Evolutionary conservation across 2,797 vertebrate genomes (phyloP), one percentile per base, ranked within the genome.

Genomic region (Anas bahamensis): DNA sequence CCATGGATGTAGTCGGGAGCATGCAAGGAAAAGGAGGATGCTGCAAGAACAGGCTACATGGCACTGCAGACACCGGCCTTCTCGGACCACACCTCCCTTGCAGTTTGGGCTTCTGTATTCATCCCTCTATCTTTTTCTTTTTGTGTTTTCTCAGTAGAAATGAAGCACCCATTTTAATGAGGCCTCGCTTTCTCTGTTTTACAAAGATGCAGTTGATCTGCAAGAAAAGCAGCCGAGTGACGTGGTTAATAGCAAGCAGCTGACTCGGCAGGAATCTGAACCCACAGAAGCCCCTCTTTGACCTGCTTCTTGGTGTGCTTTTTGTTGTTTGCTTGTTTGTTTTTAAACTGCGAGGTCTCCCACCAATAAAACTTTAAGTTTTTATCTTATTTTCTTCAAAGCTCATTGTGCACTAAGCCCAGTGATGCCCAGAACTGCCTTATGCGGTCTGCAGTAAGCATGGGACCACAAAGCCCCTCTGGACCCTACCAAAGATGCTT

Each of bases 191-290:
- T 82, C 76, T 56, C 57, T 55, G 44, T 28, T 31, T 88, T 86
- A 91, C 74, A 93, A 92, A 86, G 89, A 92, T 86, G 85, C 10
- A 82, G 93, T 28, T 79, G 73, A 92, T 85, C 50, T 68, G 75
- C 35, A 64, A 76, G 78, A 81, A 86, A 84, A 82, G 73, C 77
- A 87, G 90, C 68, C 2, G 6, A 83, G 31, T 64, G 70, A 78
- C 0, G 1, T 3, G 3, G 66, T 90, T 81, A 71, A 85, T 3
- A 80, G 86, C 52, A 55, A 90, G 84, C 70, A 89, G 80, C 87
- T 88, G 77, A 93, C 80, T 83, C 37, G 3, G 57, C 87, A 92
- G 76, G 73, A 95, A 88, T 84, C 74, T 64, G 79, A 83, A 59
- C 59, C 56, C 48, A 48, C 87, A 88, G 85, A 86, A 83, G 73